Base-by-base conservation (phyloP, 1,140 invertebrate species). In the Macrotrachela quadricornifera region DNA sequence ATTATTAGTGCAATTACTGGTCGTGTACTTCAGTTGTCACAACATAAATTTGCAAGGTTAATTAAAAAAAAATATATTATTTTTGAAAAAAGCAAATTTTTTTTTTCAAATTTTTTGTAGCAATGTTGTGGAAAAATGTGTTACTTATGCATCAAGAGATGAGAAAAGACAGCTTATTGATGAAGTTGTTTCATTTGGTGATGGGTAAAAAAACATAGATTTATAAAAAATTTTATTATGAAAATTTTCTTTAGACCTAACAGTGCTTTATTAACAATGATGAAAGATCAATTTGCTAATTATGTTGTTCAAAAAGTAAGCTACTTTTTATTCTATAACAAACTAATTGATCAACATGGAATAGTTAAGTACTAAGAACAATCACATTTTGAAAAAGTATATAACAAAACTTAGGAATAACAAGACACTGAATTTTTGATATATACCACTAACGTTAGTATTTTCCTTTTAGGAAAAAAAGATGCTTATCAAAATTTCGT, bases 231-330 rank as follows among this genome's bases (percentile, higher is more conserved):
- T 37, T 4, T 44, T 2, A 17, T 14, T 52, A 2, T 46, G 14
- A 6, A 46, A 12, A 13, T 17, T n/a, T 36, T 21, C 12, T 39
- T 1, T 58, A 68, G 63, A 53, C 59, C 61, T 17, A 62, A 64
- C 69, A 88, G 84, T 70, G 83, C 86, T 56, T 76, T 94, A 57
- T 88, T 91, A 68, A 82, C 87, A 10, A 95, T 95, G 88, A 95
- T 95, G 88, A 95, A 94, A 73, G 88, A 94, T 70, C 77, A 96
- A 72, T 99, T 92, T 73, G 94, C 91, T 50, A 99, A 99, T 73
- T 99, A 99, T 71, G 94, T 99, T 54, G 90, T 99, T 37, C 94
- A 99, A 71, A 96, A 96, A 30, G 21, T 30, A 30, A 30, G 21
- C 8, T 30, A 30, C 21, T 30, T 8, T 30, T 30, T 30, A 2